These are phyloP conservation scores for Goniozus legneri DNA, from an alignment of 1,140 invertebrate species.

Conservation along the genomic window DNA sequence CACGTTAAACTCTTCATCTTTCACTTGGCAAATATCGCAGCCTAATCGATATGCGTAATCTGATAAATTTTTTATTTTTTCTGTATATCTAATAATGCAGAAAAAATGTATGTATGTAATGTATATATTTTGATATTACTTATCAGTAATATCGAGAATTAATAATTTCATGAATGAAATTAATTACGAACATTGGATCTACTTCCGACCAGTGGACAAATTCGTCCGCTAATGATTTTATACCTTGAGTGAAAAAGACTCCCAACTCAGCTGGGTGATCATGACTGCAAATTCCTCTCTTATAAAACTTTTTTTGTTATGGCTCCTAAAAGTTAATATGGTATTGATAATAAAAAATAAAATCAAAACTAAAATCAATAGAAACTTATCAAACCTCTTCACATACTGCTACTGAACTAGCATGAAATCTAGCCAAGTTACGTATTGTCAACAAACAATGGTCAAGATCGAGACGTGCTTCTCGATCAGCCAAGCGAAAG, in stretches of 20 bases:
- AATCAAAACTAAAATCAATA: too few relatives aligned
- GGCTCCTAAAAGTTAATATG: too few relatives aligned
- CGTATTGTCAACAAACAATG: constrained; percentile 53
- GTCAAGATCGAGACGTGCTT: constrained; percentile 53
- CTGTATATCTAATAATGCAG: constrained; percentile 41
- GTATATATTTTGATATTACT: not conserved
- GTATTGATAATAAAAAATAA: too few relatives aligned
- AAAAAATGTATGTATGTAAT: not conserved
- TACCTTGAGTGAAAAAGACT: constrained; percentile 30
- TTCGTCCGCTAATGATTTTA: constrained; percentile 28
- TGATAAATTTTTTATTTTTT: constrained; percentile 46
- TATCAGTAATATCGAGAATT: not conserved
- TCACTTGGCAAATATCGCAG: constrained; percentile 21
- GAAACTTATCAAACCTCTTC: too few relatives aligned
- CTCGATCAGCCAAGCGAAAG: constrained; percentile 57
- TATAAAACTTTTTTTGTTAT: constrained; percentile 34
- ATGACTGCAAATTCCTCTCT: constrained; percentile 39
- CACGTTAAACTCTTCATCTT: constrained; percentile 55
- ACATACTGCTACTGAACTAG: constrained; percentile 53
- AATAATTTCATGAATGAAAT: too few relatives aligned
- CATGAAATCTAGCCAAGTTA: constrained; percentile 60
- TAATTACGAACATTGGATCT: constrained; percentile 21
- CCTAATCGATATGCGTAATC: constrained; percentile 33
- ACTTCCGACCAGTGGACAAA: constrained; percentile 43
- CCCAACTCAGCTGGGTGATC: constrained; percentile 25